phyloP scores from a whole-genome alignment of 2,113 vertebrate species.

The Tenebrosternarchus preto region DNA sequence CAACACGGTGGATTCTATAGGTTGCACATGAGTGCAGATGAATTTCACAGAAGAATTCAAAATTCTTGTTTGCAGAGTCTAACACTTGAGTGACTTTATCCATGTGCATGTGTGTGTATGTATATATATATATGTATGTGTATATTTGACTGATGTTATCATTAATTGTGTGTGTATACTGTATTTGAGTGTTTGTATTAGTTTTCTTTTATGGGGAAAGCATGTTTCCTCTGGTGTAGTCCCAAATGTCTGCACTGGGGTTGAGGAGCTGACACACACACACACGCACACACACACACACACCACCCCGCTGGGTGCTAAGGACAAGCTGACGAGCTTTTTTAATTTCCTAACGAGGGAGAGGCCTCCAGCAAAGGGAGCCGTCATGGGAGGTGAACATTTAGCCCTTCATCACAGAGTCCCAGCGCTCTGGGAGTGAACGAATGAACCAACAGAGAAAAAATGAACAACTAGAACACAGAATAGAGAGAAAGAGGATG shows the following conservation, averaged over 20 bases:
- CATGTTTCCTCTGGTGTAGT: conserved; percentile 25
- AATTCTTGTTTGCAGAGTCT: not conserved
- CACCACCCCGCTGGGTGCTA: conserved; percentile 77
- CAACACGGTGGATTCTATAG: no score
- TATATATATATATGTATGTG: no score
- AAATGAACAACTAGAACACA: not conserved
- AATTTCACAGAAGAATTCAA: not conserved
- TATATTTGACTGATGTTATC: no score
- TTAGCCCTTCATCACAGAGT: conserved; percentile 61
- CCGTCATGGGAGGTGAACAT: conserved; percentile 85
- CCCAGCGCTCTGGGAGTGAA: not conserved
- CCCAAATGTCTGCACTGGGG: conserved; percentile 13
- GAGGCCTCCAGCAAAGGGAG: conserved; percentile 88
- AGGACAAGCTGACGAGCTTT: conserved; percentile 85
- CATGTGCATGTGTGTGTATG: conserved; percentile 4
- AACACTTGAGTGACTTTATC: not conserved
- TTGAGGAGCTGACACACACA: conserved; percentile 48
- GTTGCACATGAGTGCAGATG: no score
- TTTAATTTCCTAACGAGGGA: conserved; percentile 89
- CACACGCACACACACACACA: conserved; percentile 65
- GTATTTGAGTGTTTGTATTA: not conserved
- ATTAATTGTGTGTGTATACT: not conserved
- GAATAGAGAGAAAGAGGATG: not conserved
- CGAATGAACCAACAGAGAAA: not conserved
- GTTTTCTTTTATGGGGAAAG: not conserved